Base-by-base conservation (phyloP, 2,113 vertebrate genomes). In the Rhinogobius similis region DNA sequence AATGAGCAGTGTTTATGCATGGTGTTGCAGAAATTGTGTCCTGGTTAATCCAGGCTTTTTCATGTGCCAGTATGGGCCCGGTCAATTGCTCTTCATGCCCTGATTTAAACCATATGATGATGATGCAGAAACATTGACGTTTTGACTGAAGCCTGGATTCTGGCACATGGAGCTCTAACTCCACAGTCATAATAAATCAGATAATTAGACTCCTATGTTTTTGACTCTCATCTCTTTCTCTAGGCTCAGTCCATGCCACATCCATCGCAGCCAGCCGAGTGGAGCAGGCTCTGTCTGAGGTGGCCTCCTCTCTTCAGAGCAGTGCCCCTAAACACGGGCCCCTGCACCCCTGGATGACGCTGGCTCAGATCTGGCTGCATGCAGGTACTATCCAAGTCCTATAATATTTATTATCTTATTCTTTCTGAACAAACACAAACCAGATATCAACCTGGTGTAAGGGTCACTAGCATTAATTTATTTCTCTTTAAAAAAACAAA, bases 291-390 rank as follows among this genome's bases (percentile, higher is more conserved):
- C 90, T 99, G 76, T 99, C 97, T 0, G 98, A 99, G 82, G 95
- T 98, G 50, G 97, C 97, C 62, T 99, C 97, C 0, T 99, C 98
- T 50, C 88, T 99, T 83, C 98, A 99, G 90, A 99, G 98, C 90
- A 98, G 96, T 13, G 93, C 97, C 55, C 97, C 96, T 58, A 99
- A 97, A 86, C 98, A 98, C 56, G 98, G 98, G 36, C 97, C 97
- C 0, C 81, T 98, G 44, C 96, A 99, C 81, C 98, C 98, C 75
- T 99, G 98, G 98, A 97, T 99, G 97, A 99, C 97, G 0, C 90
- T 99, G 82, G 97, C 97, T 39, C 97, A 99, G 91, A 99, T 99
- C 88, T 99, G 98, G 98, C 94, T 99, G 65, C 98, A 99, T 62
- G 97, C 98, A 95, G 98, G 98, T 99, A 89, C 29, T 20, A 38